Base-by-base conservation (phyloP, 2,888 invertebrate genomes). In the Pemphredon lugubris region DNA sequence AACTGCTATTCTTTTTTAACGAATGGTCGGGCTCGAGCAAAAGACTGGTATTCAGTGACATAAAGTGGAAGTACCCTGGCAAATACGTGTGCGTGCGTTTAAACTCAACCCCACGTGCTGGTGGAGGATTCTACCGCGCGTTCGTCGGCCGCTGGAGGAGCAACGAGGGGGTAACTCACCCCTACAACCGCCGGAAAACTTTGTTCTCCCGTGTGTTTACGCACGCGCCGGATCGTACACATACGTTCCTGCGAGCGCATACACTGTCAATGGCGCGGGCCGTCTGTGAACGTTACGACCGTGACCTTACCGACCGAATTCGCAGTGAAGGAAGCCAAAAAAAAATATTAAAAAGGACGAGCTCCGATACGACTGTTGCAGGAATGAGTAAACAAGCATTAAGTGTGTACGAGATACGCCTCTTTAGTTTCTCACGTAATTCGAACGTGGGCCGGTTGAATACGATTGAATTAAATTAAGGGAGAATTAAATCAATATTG, bases 251-350 rank as follows among this genome's bases (percentile, higher is more conserved):
- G 23, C 51, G 45, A 54, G 40, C 58, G 40, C 61, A 50, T 57
- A 59, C 20, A 61, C 47, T 14, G 16, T 21, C 16, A 40, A 11
- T 14, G 9, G 11, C 1, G 54, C 44, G 42, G 40, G 18, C 11
- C 30, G 63, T 57, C 67, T 23, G 37, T 30, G 66, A 66, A 50
- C 53, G 73, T 70, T 65, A 69, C 59, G 79, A 77, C 79, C 79
- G 75, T 79, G 79, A 80, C 79, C 80, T 79, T 79, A 75, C 73
- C 57, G 58, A 51, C 39, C 47, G 58, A 61, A 73, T 59, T 39
- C 18, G 32, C 9, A 55, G 42, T 26, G 39, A 70, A 70, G 70
- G 40, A 40, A 23, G 14, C 37, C 48, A 3, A 13, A 9, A 7
- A n/a, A n/a, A 42, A 13, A 26, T 26, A 13, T 48, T 30, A 9